A percentile compares a stretch with the other conserved stretches of the same genome.
These are phyloP conservation scores for Pseudomyrmex flavicornis DNA, from an alignment of 1,140 invertebrate species.

Conservation along the genomic window DNA sequence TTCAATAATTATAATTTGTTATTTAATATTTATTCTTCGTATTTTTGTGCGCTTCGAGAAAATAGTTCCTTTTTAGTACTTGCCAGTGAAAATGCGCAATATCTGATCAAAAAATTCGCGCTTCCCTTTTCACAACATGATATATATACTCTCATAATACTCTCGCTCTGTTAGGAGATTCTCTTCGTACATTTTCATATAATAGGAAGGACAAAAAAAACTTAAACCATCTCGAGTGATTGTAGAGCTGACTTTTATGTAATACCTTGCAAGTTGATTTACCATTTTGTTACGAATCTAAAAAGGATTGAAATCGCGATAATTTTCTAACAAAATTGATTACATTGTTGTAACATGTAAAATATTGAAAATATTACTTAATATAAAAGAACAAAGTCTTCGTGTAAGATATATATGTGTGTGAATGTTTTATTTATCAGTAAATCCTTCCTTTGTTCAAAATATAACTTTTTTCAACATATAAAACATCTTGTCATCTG, in stretches of 20 bases:
- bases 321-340: constrained; percentile 42
- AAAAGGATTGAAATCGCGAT: constrained; percentile 44
- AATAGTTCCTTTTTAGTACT: constrained; percentile 35
- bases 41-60: constrained; percentile 27
- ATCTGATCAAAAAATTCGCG: constrained; percentile 10
- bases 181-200: constrained; percentile 24
- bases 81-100: background rate
- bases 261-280: constrained; percentile 55
- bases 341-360: constrained; percentile 48
- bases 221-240: constrained; percentile 9
- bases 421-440: background rate
- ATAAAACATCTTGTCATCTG: too few relatives aligned
- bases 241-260: constrained; percentile 43
- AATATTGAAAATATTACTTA: constrained; percentile 62
- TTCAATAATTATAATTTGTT: constrained; percentile 61
- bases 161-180: background rate
- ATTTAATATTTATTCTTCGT: constrained; percentile 73
- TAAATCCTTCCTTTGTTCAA: too few relatives aligned
- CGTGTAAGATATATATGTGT: background rate
- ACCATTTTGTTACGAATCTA: constrained; percentile 59
- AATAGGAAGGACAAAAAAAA: constrained; percentile 3
- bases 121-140: background rate
- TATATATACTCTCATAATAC: constrained; percentile 25
- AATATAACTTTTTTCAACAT: too few relatives aligned
- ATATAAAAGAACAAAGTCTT: constrained; percentile 63